phyloP scores from a whole-genome alignment of 2,888 invertebrate genomes.

The Hypomecis punctinalis region DNA sequence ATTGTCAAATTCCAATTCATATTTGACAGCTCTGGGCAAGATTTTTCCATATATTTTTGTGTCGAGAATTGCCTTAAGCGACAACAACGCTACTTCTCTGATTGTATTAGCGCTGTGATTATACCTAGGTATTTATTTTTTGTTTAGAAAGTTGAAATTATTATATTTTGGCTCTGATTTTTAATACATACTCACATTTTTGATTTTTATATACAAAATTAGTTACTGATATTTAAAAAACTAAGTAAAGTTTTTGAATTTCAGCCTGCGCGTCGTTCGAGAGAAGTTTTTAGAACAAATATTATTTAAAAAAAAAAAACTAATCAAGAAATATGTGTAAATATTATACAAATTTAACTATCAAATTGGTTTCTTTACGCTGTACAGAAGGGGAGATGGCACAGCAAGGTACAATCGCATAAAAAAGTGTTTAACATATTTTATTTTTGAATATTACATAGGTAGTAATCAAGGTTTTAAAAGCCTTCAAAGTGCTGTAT shows the following conservation, averaged over 20 bases:
- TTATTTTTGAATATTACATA: slow-evolving; percentile 8
- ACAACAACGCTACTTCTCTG: no score
- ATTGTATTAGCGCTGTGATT: no score
- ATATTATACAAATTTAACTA: slow-evolving; percentile 6
- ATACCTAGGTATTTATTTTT: no score
- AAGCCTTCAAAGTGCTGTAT: no score
- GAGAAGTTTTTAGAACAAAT: slow-evolving; percentile 29
- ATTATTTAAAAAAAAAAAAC: slow-evolving; percentile 17
- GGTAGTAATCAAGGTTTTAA: not conserved
- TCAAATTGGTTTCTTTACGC: slow-evolving; percentile 46
- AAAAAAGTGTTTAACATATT: slow-evolving; percentile 7
- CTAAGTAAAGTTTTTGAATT: slow-evolving; percentile 53
- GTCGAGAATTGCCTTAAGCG: no score
- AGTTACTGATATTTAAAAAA: slow-evolving; percentile 23
- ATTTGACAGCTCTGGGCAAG: no score
- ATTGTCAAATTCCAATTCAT: no score
- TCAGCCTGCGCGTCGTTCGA: slow-evolving; percentile 47
- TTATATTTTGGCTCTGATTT: not conserved
- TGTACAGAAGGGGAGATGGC: slow-evolving; percentile 86
- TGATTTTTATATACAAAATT: not conserved
- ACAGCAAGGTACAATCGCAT: slow-evolving; percentile 84
- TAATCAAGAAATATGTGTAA: slow-evolving; percentile 16
- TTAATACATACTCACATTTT: not conserved
- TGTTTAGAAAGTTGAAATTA: no score
- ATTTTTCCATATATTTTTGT: no score